These are phyloP conservation scores for Trichogramma evanescens DNA, from an alignment of 2,888 invertebrate genomes.

Conservation along the genomic window DNA sequence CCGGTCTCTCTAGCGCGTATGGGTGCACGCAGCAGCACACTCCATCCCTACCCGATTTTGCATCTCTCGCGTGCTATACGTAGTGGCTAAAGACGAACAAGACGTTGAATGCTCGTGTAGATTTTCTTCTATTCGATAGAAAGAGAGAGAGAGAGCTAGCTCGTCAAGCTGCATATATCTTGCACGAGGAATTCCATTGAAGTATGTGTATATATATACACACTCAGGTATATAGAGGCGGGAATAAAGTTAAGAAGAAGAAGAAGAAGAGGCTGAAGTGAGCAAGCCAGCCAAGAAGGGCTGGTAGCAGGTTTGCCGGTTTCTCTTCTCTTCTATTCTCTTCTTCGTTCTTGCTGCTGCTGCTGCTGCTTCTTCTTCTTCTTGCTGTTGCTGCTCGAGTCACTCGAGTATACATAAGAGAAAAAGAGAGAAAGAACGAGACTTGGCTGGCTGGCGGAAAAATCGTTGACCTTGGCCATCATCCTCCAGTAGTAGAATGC, in stretches of 20 bases:
- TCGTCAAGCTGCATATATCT: no score
- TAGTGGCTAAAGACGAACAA: no score
- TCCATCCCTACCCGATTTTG: no score
- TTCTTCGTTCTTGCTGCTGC: not conserved
- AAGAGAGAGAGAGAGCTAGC: no score
- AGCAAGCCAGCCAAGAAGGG: not conserved
- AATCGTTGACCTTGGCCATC: slow-evolving; percentile 16
- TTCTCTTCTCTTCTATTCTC: not conserved
- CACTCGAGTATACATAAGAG: slow-evolving; percentile 14
- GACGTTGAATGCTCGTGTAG: no score
- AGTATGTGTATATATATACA: no score
- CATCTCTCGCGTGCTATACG: no score
- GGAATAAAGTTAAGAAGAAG: not conserved
- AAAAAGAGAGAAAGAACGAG: slow-evolving; percentile 1
- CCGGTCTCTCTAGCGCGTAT: no score
- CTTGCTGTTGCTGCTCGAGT: not conserved
- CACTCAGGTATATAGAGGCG: not conserved
- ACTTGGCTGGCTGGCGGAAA: not conserved
- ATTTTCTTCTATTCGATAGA: no score
- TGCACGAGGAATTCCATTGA: no score
- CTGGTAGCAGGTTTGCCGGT: not conserved
- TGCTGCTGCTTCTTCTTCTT: not conserved
- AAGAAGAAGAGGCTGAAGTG: not conserved
- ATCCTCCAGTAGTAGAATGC: slow-evolving; percentile 14
- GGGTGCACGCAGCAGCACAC: no score